phyloP scores from a whole-genome alignment of 2,113 vertebrate genomes.

The Brachyhypopomus gauderio region DNA sequence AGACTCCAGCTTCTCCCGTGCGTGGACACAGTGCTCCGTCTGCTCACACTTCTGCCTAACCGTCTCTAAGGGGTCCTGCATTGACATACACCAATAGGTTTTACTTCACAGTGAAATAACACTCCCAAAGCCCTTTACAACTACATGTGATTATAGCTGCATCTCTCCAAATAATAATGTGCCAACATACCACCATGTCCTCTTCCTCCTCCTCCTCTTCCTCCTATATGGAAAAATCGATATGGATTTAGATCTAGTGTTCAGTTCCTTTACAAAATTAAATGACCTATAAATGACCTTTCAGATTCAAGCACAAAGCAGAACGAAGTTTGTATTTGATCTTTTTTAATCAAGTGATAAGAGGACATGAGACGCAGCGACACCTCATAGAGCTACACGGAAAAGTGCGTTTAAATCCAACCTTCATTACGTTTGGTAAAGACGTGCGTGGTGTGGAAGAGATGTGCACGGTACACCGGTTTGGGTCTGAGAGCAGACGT shows the following conservation, averaged over 20 bases:
- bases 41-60: constrained; percentile 85
- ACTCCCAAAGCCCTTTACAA: not conserved
- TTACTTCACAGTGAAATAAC: not conserved
- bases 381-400: not conserved
- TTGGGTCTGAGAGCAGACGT: too few species aligned
- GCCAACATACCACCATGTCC: constrained; percentile 74
- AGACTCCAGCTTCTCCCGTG: constrained; percentile 77
- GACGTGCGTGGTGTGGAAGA: not conserved
- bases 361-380: not conserved
- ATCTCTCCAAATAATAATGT: not conserved
- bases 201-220: constrained; percentile 72
- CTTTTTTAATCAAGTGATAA: not conserved
- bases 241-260: not conserved
- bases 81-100: not conserved
- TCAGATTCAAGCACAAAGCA: not conserved
- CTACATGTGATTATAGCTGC: not conserved
- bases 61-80: constrained; percentile 85
- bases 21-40: constrained; percentile 81
- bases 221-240: constrained; percentile 40
- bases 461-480: too few species aligned
- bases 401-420: not conserved
- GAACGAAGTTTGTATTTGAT: not conserved
- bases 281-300: not conserved
- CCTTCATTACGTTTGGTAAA: not conserved
- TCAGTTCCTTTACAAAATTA: not conserved